Evolutionary conservation across 2,888 invertebrate species (phyloP), one percentile per base, ranked within the genome.

Genomic region (Tenthredo distinguenda): DNA sequence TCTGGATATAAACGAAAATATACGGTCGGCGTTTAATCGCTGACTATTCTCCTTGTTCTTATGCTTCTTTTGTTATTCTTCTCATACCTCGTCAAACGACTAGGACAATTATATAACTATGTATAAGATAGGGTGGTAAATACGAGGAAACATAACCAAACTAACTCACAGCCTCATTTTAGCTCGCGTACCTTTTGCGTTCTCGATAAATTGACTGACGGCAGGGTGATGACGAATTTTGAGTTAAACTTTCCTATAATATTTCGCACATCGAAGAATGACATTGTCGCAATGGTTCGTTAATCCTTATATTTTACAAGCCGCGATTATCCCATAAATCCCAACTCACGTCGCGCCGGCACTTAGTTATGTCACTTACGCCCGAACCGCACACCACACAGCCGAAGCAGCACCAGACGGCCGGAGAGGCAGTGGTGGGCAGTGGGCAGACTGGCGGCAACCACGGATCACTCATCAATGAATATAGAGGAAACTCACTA

Each of bases 161-260:
- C 77, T 77, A 10, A 77, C 71, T 88, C 43, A 88, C 87, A 90
- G 86, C 37, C 72, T 79, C 7, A 81, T 86, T 86, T 87, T 85
- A 86, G n/a, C 85, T 83, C 88, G 88, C 89, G 94, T 93, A 97
- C 96, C 96, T 96, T 97, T 94, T 96, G 96, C 84, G 96, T 96
- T 88, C 96, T 95, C 87, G 96, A 95, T 89, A 96, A 93, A 86
- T 95, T 94, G 88, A 96, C 93, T 55, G 89, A 86, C 9, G 93
- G 92, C 85, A 93, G 86, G 79, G 89, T 89, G 85, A 90, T 88
- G 71, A 90, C 87, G 77, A 89, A 92, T 84, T 90, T 91, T 79
- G 90, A 87, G 83, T 87, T 92, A 26, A 93, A 89, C 85, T 89
- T 88, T 47, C 90, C 90, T 55, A 93, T 88, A 87, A 91, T 90